A percentile compares a stretch with the other conserved stretches of the same genome.
phyloP scores from a whole-genome alignment of 2,888 invertebrate genomes.

The Tinea pellionella region DNA sequence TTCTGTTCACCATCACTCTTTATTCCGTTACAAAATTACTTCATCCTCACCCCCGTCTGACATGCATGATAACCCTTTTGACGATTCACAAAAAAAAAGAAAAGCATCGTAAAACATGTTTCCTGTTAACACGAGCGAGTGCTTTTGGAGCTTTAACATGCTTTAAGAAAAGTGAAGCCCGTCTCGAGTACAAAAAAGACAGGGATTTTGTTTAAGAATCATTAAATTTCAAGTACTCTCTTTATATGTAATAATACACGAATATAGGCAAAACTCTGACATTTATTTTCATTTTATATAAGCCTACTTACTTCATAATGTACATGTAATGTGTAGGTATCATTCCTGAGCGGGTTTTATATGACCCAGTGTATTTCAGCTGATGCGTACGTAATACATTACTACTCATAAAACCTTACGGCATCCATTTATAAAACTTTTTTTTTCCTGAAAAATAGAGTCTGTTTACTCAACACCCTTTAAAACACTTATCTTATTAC shows the following conservation, averaged over 20 bases:
- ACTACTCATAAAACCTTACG: neutral
- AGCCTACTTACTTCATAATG: neutral
- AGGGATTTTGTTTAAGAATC: neutral
- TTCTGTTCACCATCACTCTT: neutral
- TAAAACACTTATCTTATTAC: neutral
- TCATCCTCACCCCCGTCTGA: neutral
- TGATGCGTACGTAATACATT: neutral
- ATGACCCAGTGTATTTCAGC: neutral
- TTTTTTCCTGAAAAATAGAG: neutral
- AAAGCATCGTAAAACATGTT: neutral
- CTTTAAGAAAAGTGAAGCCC: neutral
- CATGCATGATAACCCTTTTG: neutral
- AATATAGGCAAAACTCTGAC: neutral
- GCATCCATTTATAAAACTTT: neutral
- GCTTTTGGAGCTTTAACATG: conserved; percentile 12
- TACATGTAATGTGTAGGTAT: neutral
- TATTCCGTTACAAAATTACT: neutral
- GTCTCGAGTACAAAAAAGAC: neutral
- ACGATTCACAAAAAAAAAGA: conserved; percentile 6
- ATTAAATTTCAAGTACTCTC: neutral
- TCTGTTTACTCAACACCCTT: neutral
- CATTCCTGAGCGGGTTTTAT: neutral
- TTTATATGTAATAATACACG: neutral
- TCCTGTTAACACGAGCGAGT: conserved; percentile 14
- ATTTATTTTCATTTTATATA: neutral